Conservation (phyloP, 64 coral and sea anemone genomes). For the Porites australiensis region DNA sequence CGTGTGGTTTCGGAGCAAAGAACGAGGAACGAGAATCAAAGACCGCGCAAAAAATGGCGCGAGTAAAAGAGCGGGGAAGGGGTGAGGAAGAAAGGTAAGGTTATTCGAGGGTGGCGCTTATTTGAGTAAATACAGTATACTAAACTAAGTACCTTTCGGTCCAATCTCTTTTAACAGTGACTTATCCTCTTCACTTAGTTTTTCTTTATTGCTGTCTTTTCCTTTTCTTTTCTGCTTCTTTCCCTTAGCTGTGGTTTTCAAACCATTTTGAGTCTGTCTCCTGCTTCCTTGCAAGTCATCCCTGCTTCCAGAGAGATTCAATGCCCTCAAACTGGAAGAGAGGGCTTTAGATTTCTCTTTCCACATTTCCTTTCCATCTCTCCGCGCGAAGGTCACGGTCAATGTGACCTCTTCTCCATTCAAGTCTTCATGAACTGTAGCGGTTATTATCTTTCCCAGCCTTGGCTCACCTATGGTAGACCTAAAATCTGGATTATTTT, state of each 20-base stretch:
- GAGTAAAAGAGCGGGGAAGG: too few species aligned
- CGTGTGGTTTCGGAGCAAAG: too few species aligned
- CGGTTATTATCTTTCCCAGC: constrained; percentile 86
- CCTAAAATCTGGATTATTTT: constrained; percentile 97
- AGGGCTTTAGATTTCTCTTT: constrained; percentile 86
- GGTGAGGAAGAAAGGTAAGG: too few species aligned
- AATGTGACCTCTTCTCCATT: constrained; percentile 92
- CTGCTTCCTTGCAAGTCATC: constrained; percentile 69
- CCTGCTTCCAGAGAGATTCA: constrained; percentile 70
- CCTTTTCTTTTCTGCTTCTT: constrained; percentile 52
- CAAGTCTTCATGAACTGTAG: constrained; percentile 89
- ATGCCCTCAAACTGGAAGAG: constrained; percentile 72
- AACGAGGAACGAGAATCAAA: too few species aligned
- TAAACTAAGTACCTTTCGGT: constrained; percentile 39
- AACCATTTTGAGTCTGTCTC: constrained; percentile 58
- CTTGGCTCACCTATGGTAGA: constrained; percentile 91
- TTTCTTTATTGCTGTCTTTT: constrained; percentile 52
- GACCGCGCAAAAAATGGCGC: too few species aligned
- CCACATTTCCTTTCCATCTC: constrained; percentile 81
- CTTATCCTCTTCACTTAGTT: constrained; percentile 72
- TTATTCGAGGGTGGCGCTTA: too few species aligned
- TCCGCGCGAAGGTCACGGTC: constrained; percentile 86
- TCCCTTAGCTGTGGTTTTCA: constrained; percentile 56
- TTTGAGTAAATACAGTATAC: too few species aligned
- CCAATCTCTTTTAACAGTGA: constrained; percentile 81